These are phyloP conservation scores for Venustoraphidia nigricollis DNA, from an alignment of 2,888 invertebrate species.

Conservation along the genomic window DNA sequence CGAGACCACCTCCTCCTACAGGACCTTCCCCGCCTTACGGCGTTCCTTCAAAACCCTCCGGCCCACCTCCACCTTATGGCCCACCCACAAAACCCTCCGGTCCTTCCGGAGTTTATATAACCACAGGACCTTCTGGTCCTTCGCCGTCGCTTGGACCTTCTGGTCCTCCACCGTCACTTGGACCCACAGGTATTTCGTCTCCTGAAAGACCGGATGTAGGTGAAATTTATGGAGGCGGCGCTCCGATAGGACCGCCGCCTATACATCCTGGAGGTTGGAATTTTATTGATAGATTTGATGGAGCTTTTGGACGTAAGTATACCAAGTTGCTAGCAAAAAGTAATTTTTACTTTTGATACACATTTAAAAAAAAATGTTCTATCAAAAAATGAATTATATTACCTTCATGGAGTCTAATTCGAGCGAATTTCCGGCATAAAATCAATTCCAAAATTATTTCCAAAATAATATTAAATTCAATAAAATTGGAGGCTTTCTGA, in stretches of 20 bases:
- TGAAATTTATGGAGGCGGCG: background rate
- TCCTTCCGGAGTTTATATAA: slow-evolving; percentile 6
- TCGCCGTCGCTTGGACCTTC: slow-evolving; percentile 1
- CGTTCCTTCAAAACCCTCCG: slow-evolving; percentile 2
- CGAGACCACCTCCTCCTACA: background rate
- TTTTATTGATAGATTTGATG: background rate
- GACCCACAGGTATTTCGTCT: background rate
- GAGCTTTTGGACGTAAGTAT: background rate
- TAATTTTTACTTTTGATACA: too few relatives aligned
- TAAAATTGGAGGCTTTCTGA: too few relatives aligned
- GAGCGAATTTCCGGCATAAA: too few relatives aligned
- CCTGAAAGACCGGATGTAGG: too few relatives aligned
- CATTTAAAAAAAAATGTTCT: too few relatives aligned
- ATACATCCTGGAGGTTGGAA: background rate
- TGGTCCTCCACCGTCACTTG: background rate
- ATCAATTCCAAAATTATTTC: background rate
- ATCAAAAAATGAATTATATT: too few relatives aligned
- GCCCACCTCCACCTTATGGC: slow-evolving; percentile 6
- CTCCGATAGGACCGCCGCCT: background rate
- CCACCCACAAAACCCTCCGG: slow-evolving; percentile 13
- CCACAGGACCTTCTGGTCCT: slow-evolving; percentile 3
- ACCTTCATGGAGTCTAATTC: too few relatives aligned
- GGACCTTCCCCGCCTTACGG: background rate
- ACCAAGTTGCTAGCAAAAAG: too few relatives aligned
- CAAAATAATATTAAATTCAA: background rate